phyloP scores from a whole-genome alignment of 1,140 invertebrate species.

The Plodia interpunctella region DNA sequence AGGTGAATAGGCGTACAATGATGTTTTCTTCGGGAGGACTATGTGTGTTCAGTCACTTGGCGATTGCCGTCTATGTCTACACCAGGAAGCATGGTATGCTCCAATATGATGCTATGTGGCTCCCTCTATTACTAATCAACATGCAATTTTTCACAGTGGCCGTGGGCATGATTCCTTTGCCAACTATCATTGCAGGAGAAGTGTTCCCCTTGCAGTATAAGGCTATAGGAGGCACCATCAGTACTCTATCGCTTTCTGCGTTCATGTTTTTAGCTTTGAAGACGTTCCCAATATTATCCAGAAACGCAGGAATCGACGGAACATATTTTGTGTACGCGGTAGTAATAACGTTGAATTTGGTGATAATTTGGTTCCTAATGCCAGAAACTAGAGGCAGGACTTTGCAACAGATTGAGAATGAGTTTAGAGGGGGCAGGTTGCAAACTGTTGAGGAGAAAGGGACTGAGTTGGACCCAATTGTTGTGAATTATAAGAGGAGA shows the following conservation, averaged over 20 bases:
- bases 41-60: constrained; percentile 35
- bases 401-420: constrained; percentile 54
- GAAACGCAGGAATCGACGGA: constrained; percentile 24
- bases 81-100: constrained; percentile 24
- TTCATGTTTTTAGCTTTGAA: constrained; percentile 35
- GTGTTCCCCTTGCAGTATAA: constrained; percentile 49
- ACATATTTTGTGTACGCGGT: constrained; percentile 29
- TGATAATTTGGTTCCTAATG: constrained; percentile 37
- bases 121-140: constrained; percentile 45
- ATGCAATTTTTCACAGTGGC: constrained; percentile 46
- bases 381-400: constrained; percentile 44
- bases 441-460: constrained; percentile 27
- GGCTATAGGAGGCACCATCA: constrained; percentile 43
- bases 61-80: constrained; percentile 42
- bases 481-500: constrained; percentile 34
- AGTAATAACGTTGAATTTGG: constrained; percentile 27
- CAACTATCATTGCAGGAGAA: constrained; percentile 51
- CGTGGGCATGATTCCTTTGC: constrained; percentile 48
- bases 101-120: constrained; percentile 35
- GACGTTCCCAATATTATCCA: constrained; percentile 34
- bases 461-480: constrained; percentile 30
- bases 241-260: constrained; percentile 22
- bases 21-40: constrained; percentile 35
- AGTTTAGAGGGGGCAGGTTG: constrained; percentile 40
- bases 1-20: constrained; percentile 47